Evolutionary conservation across 2,888 invertebrate genomes (phyloP).

Genomic region (Nomada flava): DNA sequence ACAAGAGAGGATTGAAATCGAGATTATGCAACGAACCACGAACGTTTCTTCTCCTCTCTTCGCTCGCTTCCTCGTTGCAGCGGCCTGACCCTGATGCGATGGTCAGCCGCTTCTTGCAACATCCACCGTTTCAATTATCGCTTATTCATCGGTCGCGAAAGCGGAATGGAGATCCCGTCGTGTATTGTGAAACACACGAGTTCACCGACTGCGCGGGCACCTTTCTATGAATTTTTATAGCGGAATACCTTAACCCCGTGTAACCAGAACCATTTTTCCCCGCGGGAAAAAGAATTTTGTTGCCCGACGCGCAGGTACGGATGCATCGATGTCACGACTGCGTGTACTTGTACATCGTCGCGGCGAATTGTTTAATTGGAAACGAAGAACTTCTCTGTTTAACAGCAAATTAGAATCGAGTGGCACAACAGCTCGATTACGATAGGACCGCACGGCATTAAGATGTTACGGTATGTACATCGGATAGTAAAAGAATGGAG

Average conservation of each 20-base stretch:
- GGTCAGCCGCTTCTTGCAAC: slow-evolving; percentile 28
- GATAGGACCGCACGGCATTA: too few species aligned
- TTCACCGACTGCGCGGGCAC: background rate
- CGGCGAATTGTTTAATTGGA: too few species aligned
- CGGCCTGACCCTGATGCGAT: slow-evolving; percentile 54
- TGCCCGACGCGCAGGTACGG: too few species aligned
- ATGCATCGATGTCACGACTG: too few species aligned
- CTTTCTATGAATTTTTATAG: background rate
- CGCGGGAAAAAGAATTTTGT: background rate
- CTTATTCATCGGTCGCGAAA: slow-evolving; percentile 41
- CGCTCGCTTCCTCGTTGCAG: slow-evolving; percentile 46
- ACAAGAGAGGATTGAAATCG: slow-evolving; percentile 35
- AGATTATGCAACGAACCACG: slow-evolving; percentile 45
- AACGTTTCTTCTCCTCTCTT: background rate
- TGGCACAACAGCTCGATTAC: too few species aligned
- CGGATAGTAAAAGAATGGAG: too few species aligned
- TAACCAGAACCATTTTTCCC: background rate
- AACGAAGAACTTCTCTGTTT: too few species aligned
- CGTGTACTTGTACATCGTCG: too few species aligned
- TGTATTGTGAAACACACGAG: background rate
- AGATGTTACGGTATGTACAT: too few species aligned
- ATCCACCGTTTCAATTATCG: slow-evolving; percentile 51
- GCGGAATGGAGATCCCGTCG: slow-evolving; percentile 31
- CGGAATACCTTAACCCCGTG: background rate
- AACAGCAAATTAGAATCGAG: too few species aligned